phyloP scores from a whole-genome alignment of 2,797 vertebrate species.

The Eidolon dupreanum region DNA sequence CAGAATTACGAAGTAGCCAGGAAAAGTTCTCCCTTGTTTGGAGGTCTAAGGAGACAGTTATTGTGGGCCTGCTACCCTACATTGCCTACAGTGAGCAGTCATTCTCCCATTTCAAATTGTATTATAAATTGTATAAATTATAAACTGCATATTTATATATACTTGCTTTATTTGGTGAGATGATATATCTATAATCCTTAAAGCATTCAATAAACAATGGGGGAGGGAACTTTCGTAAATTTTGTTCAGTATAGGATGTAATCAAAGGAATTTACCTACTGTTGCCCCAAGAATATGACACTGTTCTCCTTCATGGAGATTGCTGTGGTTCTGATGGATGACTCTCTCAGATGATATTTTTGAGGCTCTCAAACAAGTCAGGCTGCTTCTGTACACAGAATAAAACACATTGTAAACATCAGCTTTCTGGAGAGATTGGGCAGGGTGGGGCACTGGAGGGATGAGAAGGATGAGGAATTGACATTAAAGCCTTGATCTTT shows the following conservation, averaged over 20 bases:
- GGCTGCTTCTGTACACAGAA: background rate
- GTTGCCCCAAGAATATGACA: background rate
- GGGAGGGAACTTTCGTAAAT: background rate
- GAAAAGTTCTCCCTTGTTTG: background rate
- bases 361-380: background rate
- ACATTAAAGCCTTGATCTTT: constrained; percentile 6
- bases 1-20: background rate
- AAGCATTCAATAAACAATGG: background rate
- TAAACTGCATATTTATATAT: background rate
- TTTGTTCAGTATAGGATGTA: background rate
- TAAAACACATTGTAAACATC: background rate
- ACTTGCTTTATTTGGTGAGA: background rate
- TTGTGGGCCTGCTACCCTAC: background rate
- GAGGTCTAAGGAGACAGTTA: background rate
- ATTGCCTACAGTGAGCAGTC: background rate
- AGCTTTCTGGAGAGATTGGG: background rate
- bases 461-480: background rate
- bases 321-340: background rate
- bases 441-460: background rate
- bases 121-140: background rate
- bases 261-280: background rate
- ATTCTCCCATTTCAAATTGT: background rate
- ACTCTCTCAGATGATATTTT: background rate
- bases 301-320: background rate
- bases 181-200: background rate